Evolutionary conservation across 35 echinoderm and acorn worm genomes (phyloP), one percentile per base, ranked within the genome.

Genomic region (Strongylocentrotus purpuratus): DNA sequence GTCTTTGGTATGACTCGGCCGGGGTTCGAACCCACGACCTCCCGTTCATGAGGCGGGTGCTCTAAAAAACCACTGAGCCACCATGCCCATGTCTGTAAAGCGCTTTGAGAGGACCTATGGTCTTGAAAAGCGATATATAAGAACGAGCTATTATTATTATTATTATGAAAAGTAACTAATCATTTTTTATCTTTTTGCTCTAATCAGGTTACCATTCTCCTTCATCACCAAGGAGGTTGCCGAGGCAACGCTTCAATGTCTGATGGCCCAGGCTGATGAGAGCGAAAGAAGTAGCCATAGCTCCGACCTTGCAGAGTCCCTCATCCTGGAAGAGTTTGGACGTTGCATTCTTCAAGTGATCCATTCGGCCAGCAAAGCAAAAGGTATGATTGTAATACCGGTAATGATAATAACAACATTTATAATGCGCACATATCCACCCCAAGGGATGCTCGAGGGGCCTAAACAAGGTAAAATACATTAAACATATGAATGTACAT

Each of bases 141-240:
- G n/a, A n/a, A n/a, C n/a, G n/a, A n/a, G n/a, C n/a, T n/a, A n/a
- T n/a, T n/a, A n/a, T n/a, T n/a, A n/a, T n/a, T n/a, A n/a, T n/a
- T n/a, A n/a, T n/a, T n/a, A n/a, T n/a, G 35, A 41, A 41, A 41
- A 41, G 35, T 41, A 41, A 41, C 35, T 41, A 41, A 41, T 41
- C 3, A 41, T 41, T 41, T 41, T 41, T 41, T 3, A 0, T 41
- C 35, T 41, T 41, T 41, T 41, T 41, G 35, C 3, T 71, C 85
- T 12, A 65, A 31, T 31, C 94, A 99, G 98, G 94, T 96, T 99
- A 94, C 98, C 98, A 46, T 99, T 98, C 85, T 99, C 98, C 61
- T 99, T 99, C 92, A 99, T 99, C 91, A 99, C 98, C 45, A 95
- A 95, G 31, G 98, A 99, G 20, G 98, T 99, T 25, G 98, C 98